phyloP scores from a whole-genome alignment of 2,113 vertebrate species.

The Riparia riparia region DNA sequence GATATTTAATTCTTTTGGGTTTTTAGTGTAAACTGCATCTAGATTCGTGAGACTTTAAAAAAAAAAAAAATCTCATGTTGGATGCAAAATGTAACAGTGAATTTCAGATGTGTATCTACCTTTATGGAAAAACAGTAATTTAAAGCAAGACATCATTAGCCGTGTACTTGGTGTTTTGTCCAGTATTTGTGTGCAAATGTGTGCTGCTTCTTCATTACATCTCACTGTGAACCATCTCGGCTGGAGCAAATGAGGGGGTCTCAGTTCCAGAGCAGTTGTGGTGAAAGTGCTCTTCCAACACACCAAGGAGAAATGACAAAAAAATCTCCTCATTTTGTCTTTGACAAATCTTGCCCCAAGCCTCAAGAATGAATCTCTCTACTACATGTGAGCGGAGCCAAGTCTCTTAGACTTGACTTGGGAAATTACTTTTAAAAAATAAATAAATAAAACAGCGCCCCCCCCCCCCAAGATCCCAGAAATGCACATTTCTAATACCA shows the following conservation, averaged over 20 bases:
- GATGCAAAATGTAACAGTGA: neutral
- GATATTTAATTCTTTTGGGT: neutral
- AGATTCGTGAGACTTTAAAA: neutral
- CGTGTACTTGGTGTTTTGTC: neutral
- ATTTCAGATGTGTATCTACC: neutral
- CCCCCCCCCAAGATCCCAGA: neutral
- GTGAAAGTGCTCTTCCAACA: neutral
- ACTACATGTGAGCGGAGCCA: neutral
- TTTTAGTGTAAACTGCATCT: neutral
- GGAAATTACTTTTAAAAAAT: neutral
- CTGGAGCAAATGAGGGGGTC: rapidly evolving
- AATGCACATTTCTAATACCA: rapidly evolving
- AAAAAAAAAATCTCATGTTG: neutral
- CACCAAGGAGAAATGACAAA: neutral
- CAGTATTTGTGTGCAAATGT: neutral
- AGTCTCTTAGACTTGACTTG: neutral
- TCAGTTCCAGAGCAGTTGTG: neutral
- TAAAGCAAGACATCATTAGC: neutral
- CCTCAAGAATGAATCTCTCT: neutral
- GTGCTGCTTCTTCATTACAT: neutral
- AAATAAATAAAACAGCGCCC: no score
- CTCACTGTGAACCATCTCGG: neutral
- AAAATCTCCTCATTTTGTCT: neutral
- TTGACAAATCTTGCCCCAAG: neutral
- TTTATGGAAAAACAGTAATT: neutral